phyloP scores from a whole-genome alignment of 2,113 vertebrate genomes.

The Sinocyclocheilus anophthalmus region DNA sequence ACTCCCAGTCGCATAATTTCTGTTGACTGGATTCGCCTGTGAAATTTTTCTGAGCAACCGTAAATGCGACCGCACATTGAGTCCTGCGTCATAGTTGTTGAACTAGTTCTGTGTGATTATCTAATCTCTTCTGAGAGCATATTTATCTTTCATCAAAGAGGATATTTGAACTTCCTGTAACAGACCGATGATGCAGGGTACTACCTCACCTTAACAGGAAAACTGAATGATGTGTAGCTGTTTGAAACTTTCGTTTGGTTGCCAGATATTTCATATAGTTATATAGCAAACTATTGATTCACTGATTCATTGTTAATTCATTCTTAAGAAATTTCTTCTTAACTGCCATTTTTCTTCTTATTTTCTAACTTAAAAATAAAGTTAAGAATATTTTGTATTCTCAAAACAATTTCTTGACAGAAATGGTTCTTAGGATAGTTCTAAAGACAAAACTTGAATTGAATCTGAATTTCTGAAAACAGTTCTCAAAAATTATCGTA shows the following conservation, averaged over 20 bases:
- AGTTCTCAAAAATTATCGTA: no score
- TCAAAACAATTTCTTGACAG: no score
- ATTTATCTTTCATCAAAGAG: background rate
- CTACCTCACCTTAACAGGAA: background rate
- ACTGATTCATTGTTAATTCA: no score
- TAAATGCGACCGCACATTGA: background rate
- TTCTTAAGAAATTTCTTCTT: no score
- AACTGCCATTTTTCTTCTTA: no score
- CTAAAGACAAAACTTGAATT: no score
- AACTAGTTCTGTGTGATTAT: background rate
- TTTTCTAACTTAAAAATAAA: no score
- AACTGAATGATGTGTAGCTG: background rate
- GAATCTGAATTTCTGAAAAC: no score
- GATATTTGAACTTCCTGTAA: slow-evolving; percentile 11
- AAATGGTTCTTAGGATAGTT: no score
- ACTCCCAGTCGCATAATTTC: background rate
- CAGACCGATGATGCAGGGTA: background rate
- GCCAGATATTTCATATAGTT: background rate
- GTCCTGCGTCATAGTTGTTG: background rate
- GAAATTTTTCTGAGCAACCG: background rate
- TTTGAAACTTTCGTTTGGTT: background rate
- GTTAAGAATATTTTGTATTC: no score
- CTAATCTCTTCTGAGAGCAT: background rate
- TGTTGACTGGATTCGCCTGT: background rate
- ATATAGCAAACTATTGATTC: background rate